Conservation (phyloP, 2,888 invertebrate genomes). For the Cataglyphis rosenhaueri region DNA sequence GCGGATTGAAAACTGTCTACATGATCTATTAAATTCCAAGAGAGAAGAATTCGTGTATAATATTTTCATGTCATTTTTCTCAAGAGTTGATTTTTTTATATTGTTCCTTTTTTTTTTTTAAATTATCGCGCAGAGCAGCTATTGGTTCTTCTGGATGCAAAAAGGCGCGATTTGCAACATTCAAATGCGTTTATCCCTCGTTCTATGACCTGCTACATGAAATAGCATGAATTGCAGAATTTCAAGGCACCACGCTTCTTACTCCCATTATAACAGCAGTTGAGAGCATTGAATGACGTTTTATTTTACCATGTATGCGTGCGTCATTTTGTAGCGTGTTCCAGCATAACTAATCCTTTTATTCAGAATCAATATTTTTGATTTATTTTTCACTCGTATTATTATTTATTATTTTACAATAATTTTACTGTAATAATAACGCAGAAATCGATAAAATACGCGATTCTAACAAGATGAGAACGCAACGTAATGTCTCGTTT, state of each 20-base stretch:
- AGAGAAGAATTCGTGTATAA: neutral
- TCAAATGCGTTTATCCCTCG: neutral
- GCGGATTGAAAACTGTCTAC: neutral
- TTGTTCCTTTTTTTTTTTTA: neutral
- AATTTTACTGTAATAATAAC: slow-evolving; percentile 21
- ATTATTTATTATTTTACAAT: neutral
- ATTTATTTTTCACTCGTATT: neutral
- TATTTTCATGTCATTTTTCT: neutral
- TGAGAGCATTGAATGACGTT: neutral
- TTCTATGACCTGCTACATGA: slow-evolving; percentile 36
- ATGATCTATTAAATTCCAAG: neutral
- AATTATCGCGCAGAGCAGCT: neutral
- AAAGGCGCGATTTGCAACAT: slow-evolving; percentile 10
- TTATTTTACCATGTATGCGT: neutral
- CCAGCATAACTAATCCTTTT: neutral
- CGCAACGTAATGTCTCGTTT: neutral
- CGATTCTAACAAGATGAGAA: slow-evolving; percentile 63
- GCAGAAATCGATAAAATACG: slow-evolving; percentile 68
- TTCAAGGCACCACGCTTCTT: slow-evolving; percentile 27
- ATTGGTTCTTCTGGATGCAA: slow-evolving; percentile 19
- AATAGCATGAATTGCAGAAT: slow-evolving; percentile 46
- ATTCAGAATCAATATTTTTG: neutral
- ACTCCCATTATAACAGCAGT: slow-evolving; percentile 29
- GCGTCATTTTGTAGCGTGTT: neutral
- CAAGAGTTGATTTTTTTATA: neutral